Percentiles rank a stretch among this genome's conserved stretches.
These are phyloP conservation scores for Henricia sp. DNA, from an alignment of 53 echinoderm and acorn worm species.

Conservation along the genomic window DNA sequence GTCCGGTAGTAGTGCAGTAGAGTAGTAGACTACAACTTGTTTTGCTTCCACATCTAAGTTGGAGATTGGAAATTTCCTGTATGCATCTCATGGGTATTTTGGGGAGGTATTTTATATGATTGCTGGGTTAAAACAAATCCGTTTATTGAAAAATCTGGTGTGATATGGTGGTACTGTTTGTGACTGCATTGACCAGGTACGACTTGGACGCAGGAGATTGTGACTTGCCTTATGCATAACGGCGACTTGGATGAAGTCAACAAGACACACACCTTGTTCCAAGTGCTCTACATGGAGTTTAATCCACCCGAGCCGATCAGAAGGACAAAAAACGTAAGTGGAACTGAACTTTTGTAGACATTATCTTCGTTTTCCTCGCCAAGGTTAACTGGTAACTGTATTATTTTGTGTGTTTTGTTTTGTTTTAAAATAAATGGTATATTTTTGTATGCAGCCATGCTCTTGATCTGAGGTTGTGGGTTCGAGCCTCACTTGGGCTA, in stretches of 20 bases:
- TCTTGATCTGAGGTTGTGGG: background rate
- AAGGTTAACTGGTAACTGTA: background rate
- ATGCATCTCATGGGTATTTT: no score
- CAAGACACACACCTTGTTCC: slow-evolving; percentile 13
- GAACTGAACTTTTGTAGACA: background rate
- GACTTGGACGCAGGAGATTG: slow-evolving; percentile 48
- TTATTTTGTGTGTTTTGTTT: background rate
- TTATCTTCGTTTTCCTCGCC: background rate
- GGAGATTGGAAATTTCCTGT: no score
- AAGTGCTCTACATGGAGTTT: slow-evolving; percentile 21
- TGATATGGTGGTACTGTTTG: no score
- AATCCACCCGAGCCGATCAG: background rate
- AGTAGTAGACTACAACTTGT: background rate
- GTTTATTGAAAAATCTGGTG: no score
- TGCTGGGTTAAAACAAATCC: no score
- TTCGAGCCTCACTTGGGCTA: no score
- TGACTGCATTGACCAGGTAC: background rate
- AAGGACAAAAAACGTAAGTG: slow-evolving; percentile 8
- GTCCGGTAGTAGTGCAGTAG: background rate
- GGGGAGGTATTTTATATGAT: no score
- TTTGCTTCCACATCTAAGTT: background rate
- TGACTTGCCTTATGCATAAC: slow-evolving; percentile 26
- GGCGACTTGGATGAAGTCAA: slow-evolving; percentile 12
- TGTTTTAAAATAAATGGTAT: background rate
- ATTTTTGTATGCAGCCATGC: background rate